These are phyloP conservation scores for Eublepharis macularius DNA, from an alignment of 2,113 vertebrate genomes.

Conservation along the genomic window DNA sequence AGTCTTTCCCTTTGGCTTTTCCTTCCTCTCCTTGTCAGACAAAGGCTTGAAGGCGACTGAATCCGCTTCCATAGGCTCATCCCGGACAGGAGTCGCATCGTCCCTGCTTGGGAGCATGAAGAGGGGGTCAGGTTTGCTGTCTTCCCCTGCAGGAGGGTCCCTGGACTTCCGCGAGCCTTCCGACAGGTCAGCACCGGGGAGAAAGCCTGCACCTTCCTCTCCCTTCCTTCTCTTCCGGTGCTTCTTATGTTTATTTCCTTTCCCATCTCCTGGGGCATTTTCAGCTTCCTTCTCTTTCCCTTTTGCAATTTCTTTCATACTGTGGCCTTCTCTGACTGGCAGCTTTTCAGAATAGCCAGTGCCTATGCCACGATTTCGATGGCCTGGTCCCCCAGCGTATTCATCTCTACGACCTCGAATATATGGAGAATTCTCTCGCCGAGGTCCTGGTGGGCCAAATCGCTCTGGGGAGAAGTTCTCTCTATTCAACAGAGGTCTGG, in stretches of 20 bases:
- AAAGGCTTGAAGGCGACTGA: slow-evolving; percentile 78
- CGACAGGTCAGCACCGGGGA: slow-evolving; percentile 69
- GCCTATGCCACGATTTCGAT: slow-evolving; percentile 72
- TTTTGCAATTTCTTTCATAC: slow-evolving; percentile 77
- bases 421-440: slow-evolving; percentile 87
- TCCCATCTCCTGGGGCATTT: slow-evolving; percentile 69
- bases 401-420: slow-evolving; percentile 76
- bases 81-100: slow-evolving; percentile 93
- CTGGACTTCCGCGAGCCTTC: slow-evolving; percentile 75
- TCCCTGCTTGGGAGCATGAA: slow-evolving; percentile 81
- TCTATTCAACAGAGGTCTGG: slow-evolving; percentile 74
- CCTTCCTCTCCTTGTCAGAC: slow-evolving; percentile 84
- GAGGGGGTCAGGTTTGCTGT: slow-evolving; percentile 74
- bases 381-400: slow-evolving; percentile 73
- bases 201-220: slow-evolving; percentile 82
- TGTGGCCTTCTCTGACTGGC: slow-evolving; percentile 77
- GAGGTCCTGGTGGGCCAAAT: slow-evolving; percentile 71
- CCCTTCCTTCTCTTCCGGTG: slow-evolving; percentile 87
- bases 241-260: slow-evolving; percentile 84
- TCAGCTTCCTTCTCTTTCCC: slow-evolving; percentile 73
- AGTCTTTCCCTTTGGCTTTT: slow-evolving; percentile 74
- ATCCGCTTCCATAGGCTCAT: slow-evolving; percentile 94
- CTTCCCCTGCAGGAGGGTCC: slow-evolving; percentile 71
- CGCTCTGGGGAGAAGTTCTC: slow-evolving; percentile 81
- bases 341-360: slow-evolving; percentile 76